Evolutionary conservation across 2,888 invertebrate species (phyloP).

Genomic region (Campoplex nolae): DNA sequence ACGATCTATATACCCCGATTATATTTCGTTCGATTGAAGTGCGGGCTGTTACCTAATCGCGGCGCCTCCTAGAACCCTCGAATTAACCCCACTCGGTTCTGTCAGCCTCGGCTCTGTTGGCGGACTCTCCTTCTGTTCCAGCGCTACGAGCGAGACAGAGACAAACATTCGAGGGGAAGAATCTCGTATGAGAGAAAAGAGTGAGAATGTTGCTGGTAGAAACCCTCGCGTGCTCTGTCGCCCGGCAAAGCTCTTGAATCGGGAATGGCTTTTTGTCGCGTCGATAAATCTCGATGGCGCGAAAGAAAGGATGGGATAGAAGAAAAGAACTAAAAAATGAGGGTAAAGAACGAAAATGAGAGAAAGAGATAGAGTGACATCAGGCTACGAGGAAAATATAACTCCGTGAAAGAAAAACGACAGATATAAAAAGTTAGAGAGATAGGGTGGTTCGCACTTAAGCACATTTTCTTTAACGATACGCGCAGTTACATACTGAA

Average conservation of each 20-base stretch:
- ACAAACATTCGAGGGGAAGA: not conserved
- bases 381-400: constrained; percentile 2
- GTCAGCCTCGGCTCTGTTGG: constrained; percentile 28
- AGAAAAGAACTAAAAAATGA: constrained; percentile 14
- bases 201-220: constrained; percentile 32
- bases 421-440: not conserved
- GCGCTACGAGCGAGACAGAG: constrained; percentile 18
- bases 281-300: constrained; percentile 63
- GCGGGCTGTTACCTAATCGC: constrained; percentile 60
- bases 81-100: constrained; percentile 64
- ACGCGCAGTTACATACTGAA: constrained; percentile 11
- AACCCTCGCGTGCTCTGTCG: constrained; percentile 44
- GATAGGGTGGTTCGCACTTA: constrained; percentile 23
- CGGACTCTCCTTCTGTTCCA: constrained; percentile 44
- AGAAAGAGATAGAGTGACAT: constrained; percentile 23
- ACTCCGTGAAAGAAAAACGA: not conserved
- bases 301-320: constrained; percentile 34
- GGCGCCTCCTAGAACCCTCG: constrained; percentile 59
- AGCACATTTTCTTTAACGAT: constrained; percentile 43
- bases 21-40: not conserved
- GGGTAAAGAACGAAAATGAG: constrained; percentile 6
- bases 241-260: constrained; percentile 55
- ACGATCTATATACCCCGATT: constrained; percentile 40
- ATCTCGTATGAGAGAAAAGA: constrained; percentile 39
- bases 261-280: constrained; percentile 65